Conservation (phyloP, 2,113 vertebrate species). For the Corydoras sp. region DNA sequence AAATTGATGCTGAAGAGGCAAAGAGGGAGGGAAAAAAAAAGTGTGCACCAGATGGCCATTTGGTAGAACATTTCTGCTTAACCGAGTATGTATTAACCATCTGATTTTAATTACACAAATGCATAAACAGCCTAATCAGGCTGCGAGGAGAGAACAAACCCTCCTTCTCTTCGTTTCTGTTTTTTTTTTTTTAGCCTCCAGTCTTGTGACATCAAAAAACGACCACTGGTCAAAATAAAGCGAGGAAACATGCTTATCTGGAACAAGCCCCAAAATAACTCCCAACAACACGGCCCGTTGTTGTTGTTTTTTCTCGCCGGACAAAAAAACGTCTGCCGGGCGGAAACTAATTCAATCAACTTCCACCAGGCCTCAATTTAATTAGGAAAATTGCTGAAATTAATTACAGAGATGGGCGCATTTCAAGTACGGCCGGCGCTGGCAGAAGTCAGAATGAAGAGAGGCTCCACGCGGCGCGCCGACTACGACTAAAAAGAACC, state of each 20-base stretch:
- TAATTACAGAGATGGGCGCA: constrained; percentile 25
- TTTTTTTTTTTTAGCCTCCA: background rate
- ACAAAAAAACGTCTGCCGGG: constrained; percentile 1
- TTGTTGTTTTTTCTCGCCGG: background rate
- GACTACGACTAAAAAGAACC: background rate
- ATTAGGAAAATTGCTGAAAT: constrained; percentile 38
- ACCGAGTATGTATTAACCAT: constrained; percentile 20
- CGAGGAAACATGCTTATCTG: background rate
- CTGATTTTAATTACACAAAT: constrained; percentile 30
- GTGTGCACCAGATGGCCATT: constrained; percentile 20
- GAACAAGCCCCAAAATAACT: constrained; percentile 2
- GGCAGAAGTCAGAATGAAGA: background rate
- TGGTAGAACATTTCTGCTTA: constrained; percentile 21
- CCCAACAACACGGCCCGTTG: background rate
- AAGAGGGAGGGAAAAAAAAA: constrained; percentile 4
- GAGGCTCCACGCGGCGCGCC: background rate
- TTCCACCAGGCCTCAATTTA: constrained; percentile 23
- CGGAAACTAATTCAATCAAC: constrained; percentile 14
- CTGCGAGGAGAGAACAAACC: constrained; percentile 5
- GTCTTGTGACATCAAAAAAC: constrained; percentile 9
- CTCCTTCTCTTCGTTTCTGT: background rate
- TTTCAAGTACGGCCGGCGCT: constrained; percentile 2
- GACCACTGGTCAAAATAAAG: constrained; percentile 4
- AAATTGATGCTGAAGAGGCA: constrained; percentile 7
- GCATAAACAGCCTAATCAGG: constrained; percentile 30